Base-by-base conservation (phyloP, 2,797 vertebrate species). In the Petrocephalus schoutedeni region DNA sequence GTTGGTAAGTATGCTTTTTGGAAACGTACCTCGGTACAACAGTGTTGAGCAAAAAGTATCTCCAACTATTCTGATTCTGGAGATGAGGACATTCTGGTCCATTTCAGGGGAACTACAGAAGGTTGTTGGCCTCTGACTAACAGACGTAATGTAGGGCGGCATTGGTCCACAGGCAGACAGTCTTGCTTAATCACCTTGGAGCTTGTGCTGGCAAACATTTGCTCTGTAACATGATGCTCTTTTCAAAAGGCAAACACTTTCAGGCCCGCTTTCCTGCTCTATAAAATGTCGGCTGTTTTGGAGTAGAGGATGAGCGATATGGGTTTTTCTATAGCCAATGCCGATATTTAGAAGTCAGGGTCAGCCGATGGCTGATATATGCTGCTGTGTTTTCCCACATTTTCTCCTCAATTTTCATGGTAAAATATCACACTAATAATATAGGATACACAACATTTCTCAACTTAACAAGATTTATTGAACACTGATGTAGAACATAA, bases 141-240 rank as follows among this genome's bases (percentile, higher is more conserved):
- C 12, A 32, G 57, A 64, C 77, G 10, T 3, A 7, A 32, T 80
- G 57, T 45, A 88, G 85, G 85, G 86, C 71, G 87, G 19, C 45
- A 36, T 32, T 10, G 54, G 41, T 80, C 84, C 36, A 49, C 53
- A 45, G 3, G 64, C 61, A 53, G 82, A 58, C 77, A 64, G 9
- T 84, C 57, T 84, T 88, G 57, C 87, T 83, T 80, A 61, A 84
- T 84, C 80, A 64, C 77, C 82, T 80, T 21, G 16, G 80, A 88
- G 45, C 45, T 28, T 7, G 23, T 21, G 21, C 21, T 49, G 45
- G 77, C 82, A 88, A 88, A 88, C 87, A 88, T 88, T 88, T 88
- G 82, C 80, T 88, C 58, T 88, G 87, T 67, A 88, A 88, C 80
- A 10, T 56, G 87, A 88, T 85, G 87, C 87, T 80, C 45, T 53